These are phyloP conservation scores for Corythaixoides concolor DNA, from an alignment of 2,113 vertebrate genomes.

Conservation along the genomic window DNA sequence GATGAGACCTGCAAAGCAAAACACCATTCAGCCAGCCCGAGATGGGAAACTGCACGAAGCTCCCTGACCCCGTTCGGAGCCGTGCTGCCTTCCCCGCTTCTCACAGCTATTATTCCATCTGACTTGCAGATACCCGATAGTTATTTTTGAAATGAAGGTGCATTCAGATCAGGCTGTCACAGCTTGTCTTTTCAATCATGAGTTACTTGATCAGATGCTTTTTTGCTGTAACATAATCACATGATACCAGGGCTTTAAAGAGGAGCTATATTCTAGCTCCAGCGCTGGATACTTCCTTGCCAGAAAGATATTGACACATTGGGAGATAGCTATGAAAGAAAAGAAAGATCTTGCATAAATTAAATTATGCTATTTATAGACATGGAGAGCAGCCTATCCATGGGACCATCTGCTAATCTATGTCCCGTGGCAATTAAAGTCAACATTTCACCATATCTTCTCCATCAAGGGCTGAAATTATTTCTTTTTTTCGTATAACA, in stretches of 20 bases:
- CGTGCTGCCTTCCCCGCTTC: neutral
- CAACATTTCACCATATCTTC: constrained; percentile 52
- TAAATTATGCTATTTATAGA: constrained; percentile 61
- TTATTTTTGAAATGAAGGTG: constrained; percentile 34
- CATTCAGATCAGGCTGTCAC: neutral
- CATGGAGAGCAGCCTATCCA: constrained; percentile 40
- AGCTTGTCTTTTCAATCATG: constrained; percentile 30
- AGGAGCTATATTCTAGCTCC: neutral
- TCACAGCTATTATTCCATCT: constrained; percentile 33
- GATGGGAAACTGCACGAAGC: neutral
- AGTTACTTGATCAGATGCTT: constrained; percentile 30
- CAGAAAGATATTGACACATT: constrained; percentile 6
- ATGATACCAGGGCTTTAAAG: neutral
- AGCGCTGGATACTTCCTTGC: neutral
- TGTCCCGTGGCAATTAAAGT: constrained; percentile 62
- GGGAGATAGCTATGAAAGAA: constrained; percentile 14
- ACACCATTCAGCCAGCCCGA: neutral
- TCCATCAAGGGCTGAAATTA: constrained; percentile 37
- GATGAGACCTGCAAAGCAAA: neutral
- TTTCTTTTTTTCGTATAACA: neutral
- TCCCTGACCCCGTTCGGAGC: neutral
- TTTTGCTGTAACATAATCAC: constrained; percentile 5
- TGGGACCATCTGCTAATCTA: constrained; percentile 64
- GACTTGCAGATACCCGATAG: constrained; percentile 4
- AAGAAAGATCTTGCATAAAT: constrained; percentile 61